Evolutionary conservation across 2,888 invertebrate species (phyloP).

Genomic region (Drosophila recens): DNA sequence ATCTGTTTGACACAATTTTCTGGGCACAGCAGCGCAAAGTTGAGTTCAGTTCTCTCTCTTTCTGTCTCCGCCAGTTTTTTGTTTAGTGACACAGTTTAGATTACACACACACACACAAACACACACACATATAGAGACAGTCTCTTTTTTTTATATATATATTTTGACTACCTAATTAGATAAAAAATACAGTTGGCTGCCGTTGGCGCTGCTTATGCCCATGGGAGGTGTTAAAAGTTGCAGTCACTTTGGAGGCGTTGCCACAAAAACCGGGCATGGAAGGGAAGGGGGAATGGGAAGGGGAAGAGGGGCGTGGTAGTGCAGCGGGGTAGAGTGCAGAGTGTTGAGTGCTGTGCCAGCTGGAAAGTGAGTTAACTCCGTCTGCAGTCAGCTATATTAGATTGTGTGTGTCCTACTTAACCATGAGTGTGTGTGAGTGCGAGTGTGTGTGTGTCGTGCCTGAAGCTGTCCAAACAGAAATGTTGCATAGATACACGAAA

Average conservation of each 20-base stretch:
- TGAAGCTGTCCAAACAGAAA: constrained; percentile 45
- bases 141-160: constrained; percentile 48
- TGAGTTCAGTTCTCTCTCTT: constrained; percentile 41
- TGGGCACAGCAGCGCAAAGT: constrained; percentile 69
- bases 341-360: constrained; percentile 48
- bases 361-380: constrained; percentile 48
- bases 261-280: constrained; percentile 26
- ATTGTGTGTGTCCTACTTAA: constrained; percentile 57
- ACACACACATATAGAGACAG: constrained; percentile 22
- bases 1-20: constrained; percentile 80
- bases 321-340: constrained; percentile 40
- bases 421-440: constrained; percentile 8
- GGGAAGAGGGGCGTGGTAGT: constrained; percentile 2
- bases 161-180: constrained; percentile 81
- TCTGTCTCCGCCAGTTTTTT: constrained; percentile 57
- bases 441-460: constrained; percentile 25
- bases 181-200: constrained; percentile 63
- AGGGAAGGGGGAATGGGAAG: too few relatives aligned
- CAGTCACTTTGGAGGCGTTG: constrained; percentile 64
- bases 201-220: constrained; percentile 41
- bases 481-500: constrained; percentile 40
- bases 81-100: constrained; percentile 81
- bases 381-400: constrained; percentile 42
- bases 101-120: constrained; percentile 49
- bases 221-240: constrained; percentile 61